Percentiles rank a stretch among this genome's conserved stretches.
Evolutionary conservation across 2,888 invertebrate genomes (phyloP).

Genomic region (Meloe dianella): DNA sequence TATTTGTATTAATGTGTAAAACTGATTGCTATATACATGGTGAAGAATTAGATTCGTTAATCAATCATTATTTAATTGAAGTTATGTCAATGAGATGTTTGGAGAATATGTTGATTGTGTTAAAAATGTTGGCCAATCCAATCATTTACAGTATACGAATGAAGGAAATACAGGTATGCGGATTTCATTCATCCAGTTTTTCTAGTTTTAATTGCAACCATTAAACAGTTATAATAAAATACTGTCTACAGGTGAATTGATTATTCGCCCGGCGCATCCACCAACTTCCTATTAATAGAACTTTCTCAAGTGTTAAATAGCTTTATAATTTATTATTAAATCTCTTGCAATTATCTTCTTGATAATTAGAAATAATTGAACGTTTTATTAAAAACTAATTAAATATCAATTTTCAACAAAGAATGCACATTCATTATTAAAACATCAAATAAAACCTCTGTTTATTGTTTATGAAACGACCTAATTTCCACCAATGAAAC

Average conservation of each 20-base stretch:
- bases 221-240: background rate
- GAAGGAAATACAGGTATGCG: conserved; percentile 67
- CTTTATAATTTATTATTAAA: no score
- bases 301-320: no score
- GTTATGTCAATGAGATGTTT: conserved; percentile 41
- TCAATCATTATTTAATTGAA: conserved; percentile 38
- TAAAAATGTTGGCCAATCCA: conserved; percentile 69
- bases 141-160: conserved; percentile 72
- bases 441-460: no score
- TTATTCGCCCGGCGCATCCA: background rate
- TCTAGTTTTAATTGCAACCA: background rate
- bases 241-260: background rate
- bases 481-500: no score
- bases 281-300: background rate
- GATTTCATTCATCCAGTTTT: background rate
- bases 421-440: no score
- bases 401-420: no score
- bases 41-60: conserved; percentile 38
- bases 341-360: no score
- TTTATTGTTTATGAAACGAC: no score
- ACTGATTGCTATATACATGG: conserved; percentile 49
- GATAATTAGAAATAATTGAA: no score
- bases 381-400: no score
- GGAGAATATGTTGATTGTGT: conserved; percentile 64
- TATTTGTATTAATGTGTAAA: conserved; percentile 65